A percentile compares a stretch with the other conserved stretches of the same genome.
Evolutionary conservation across 2,113 vertebrate species (phyloP).

Genomic region (Numida meleagris): DNA sequence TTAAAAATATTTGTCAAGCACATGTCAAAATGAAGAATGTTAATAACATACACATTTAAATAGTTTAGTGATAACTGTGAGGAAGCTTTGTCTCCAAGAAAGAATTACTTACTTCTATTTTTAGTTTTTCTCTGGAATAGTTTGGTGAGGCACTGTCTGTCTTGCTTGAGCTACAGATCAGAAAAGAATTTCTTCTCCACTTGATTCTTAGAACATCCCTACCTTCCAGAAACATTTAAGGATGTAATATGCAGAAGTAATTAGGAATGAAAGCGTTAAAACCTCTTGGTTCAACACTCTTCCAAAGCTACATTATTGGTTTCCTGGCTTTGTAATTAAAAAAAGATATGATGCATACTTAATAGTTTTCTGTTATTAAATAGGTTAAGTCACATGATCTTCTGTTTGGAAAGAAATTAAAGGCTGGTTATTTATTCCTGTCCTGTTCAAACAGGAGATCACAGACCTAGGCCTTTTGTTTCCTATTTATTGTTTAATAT

Average conservation of each 20-base stretch:
- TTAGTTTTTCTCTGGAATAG: not conserved
- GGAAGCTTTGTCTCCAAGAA: not conserved
- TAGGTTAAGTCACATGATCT: not conserved
- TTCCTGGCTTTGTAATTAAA: not conserved
- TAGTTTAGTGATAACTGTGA: not conserved
- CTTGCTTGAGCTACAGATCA: not conserved
- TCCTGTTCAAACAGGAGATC: not conserved
- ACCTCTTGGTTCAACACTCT: not conserved
- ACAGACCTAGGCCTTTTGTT: not conserved
- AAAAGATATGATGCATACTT: not conserved
- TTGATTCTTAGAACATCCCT: not conserved
- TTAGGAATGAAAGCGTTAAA: not conserved
- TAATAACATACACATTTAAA: not conserved
- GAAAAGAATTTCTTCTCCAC: not conserved
- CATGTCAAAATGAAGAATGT: not conserved
- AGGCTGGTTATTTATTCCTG: not conserved
- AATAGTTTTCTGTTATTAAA: not conserved
- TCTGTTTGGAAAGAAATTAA: not conserved
- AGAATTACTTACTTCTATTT: not conserved
- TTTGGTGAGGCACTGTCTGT: not conserved
- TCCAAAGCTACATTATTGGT: not conserved
- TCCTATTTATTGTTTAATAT: not conserved
- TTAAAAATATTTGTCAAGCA: not conserved
- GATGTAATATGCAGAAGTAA: not conserved
- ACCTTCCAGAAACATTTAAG: not conserved